phyloP scores from a whole-genome alignment of 1,140 invertebrate species.

The Macrobrachium rosenbergii region DNA sequence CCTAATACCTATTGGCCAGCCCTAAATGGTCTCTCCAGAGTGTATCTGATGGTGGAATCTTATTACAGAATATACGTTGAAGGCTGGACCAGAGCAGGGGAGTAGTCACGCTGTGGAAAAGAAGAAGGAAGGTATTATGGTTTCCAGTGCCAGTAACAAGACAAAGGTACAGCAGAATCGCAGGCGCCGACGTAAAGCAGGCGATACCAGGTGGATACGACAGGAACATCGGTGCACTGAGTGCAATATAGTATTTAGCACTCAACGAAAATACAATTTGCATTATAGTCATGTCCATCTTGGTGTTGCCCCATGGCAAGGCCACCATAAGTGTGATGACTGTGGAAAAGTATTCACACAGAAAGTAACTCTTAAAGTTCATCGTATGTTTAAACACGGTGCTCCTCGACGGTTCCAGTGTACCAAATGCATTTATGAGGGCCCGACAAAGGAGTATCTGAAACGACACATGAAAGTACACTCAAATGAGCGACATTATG shows the following conservation, averaged over 20 bases:
- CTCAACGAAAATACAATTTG: constrained; percentile 45
- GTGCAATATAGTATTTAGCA: constrained; percentile 44
- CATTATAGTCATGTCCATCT: constrained; percentile 51
- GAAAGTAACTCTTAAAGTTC: constrained; percentile 49
- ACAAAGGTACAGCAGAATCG: neutral
- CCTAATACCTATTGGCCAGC: no score
- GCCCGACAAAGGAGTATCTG: constrained; percentile 47
- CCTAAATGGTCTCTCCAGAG: neutral
- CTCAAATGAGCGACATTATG: constrained; percentile 36
- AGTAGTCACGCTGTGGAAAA: neutral
- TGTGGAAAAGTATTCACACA: constrained; percentile 49
- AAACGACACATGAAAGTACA: constrained; percentile 54
- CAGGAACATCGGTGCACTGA: constrained; percentile 35
- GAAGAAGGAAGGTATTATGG: no score
- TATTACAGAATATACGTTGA: constrained; percentile 8
- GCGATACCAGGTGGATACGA: constrained; percentile 48
- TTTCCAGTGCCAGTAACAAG: neutral
- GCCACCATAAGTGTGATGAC: constrained; percentile 26
- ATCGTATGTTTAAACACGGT: constrained; percentile 56
- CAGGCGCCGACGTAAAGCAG: constrained; percentile 19
- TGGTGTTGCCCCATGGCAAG: constrained; percentile 50
- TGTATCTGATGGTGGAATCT: constrained; percentile 5
- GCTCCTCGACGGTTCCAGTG: constrained; percentile 47
- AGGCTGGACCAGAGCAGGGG: constrained; percentile 2
- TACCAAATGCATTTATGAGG: constrained; percentile 41